Percentiles rank a stretch among this genome's conserved stretches.
Evolutionary conservation across 1,140 invertebrate species (phyloP).

Genomic region (Lordiphosa collinella): DNA sequence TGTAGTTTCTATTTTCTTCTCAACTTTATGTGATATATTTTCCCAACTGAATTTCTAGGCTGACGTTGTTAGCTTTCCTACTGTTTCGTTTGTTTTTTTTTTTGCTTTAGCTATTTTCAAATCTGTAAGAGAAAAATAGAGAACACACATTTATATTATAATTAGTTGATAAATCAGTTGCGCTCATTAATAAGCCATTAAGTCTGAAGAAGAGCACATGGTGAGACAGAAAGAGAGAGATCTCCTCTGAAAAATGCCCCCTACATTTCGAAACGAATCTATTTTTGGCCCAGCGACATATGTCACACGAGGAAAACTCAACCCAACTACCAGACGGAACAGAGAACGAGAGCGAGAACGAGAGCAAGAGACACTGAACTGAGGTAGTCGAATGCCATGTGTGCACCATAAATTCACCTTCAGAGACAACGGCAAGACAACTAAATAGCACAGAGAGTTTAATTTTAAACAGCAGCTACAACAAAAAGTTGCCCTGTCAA

Average conservation of each 20-base stretch:
- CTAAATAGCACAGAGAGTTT: constrained; percentile 69
- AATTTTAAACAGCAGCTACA: constrained; percentile 58
- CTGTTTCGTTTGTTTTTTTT: constrained; percentile 7
- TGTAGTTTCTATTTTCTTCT: constrained; percentile 1
- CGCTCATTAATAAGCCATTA: constrained; percentile 46
- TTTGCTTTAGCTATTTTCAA: constrained; percentile 2
- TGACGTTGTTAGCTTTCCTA: neutral
- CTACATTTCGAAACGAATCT: constrained; percentile 66
- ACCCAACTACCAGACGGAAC: constrained; percentile 12
- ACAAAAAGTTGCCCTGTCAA: constrained; percentile 49
- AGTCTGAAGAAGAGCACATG: constrained; percentile 21
- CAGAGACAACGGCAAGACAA: constrained; percentile 48
- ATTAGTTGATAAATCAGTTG: constrained; percentile 16
- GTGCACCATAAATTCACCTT: constrained; percentile 77
- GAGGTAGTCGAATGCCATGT: constrained; percentile 59
- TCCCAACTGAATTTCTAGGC: neutral
- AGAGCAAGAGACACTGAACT: constrained; percentile 6
- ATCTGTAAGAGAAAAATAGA: constrained; percentile 24
- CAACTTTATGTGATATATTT: neutral
- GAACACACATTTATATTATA: neutral
- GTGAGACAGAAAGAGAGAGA: neutral
- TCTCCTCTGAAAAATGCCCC: constrained; percentile 52
- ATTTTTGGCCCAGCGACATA: constrained; percentile 63
- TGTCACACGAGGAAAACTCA: constrained; percentile 58
- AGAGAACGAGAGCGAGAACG: constrained; percentile 1